A percentile compares a stretch with the other conserved stretches of the same genome.
phyloP scores from a whole-genome alignment of 37 sponge, comb jelly and placozoan species.

The Tethya wilhelma region DNA sequence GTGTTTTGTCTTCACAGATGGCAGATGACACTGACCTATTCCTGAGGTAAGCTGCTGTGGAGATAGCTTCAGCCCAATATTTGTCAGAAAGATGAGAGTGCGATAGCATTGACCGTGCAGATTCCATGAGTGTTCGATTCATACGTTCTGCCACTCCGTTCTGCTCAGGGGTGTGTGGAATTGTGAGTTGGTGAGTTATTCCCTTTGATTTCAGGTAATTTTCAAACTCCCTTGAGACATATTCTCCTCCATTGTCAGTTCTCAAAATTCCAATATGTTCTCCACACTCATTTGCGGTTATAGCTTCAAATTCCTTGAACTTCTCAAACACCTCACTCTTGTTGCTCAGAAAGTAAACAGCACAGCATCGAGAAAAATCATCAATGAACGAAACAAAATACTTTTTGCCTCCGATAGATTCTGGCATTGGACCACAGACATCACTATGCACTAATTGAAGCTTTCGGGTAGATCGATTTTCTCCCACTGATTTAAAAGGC shows the following conservation, averaged over 20 bases:
- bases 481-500: constrained; percentile 52
- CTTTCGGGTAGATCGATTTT: constrained; percentile 40
- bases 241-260: constrained; percentile 66
- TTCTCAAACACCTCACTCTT: constrained; percentile 62
- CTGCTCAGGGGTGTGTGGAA: constrained; percentile 63
- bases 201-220: constrained; percentile 48
- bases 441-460: constrained; percentile 64
- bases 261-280: constrained; percentile 28
- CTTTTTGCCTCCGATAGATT: constrained; percentile 54
- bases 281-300: constrained; percentile 35
- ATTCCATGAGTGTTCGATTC: constrained; percentile 48
- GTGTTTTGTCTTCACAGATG: constrained; percentile 14
- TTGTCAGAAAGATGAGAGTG: constrained; percentile 34
- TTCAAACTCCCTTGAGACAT: constrained; percentile 50
- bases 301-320: constrained; percentile 72
- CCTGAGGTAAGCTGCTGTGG: constrained; percentile 46
- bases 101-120: constrained; percentile 49
- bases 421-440: constrained; percentile 64
- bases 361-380: constrained; percentile 64
- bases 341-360: constrained; percentile 48
- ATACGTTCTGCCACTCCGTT: constrained; percentile 70
- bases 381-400: constrained; percentile 75
- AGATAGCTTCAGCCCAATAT: constrained; percentile 65
- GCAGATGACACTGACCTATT: constrained; percentile 32
- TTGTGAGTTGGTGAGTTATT: constrained; percentile 53